Evolutionary conservation across 2,113 vertebrate species (phyloP).

Genomic region (Corythoichthys intestinalis): DNA sequence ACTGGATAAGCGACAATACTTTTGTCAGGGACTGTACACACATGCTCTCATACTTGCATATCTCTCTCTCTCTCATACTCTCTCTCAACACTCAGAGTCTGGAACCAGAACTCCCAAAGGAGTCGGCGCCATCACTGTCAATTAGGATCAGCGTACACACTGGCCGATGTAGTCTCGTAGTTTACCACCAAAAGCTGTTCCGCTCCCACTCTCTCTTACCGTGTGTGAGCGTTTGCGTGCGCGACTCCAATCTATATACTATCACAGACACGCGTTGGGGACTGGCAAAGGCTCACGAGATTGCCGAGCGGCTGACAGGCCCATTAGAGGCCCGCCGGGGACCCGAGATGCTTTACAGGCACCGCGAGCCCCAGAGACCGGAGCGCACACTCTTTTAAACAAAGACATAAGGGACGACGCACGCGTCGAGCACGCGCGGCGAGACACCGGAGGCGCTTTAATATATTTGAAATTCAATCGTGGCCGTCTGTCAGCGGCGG

Average conservation of each 20-base stretch:
- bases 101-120: slow-evolving; percentile 7
- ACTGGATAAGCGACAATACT: too few relatives aligned
- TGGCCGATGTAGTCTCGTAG: slow-evolving; percentile 21
- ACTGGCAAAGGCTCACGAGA: slow-evolving; percentile 52
- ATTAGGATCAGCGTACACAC: slow-evolving; percentile 50
- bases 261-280: slow-evolving; percentile 38
- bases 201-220: background rate
- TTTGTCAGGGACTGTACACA: background rate
- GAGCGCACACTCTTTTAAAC: background rate
- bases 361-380: slow-evolving; percentile 31
- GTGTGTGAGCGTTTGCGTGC: background rate
- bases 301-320: slow-evolving; percentile 40
- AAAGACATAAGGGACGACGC: slow-evolving; percentile 7
- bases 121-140: slow-evolving; percentile 48
- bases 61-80: background rate
- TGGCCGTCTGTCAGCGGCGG: slow-evolving; percentile 25
- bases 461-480: slow-evolving; percentile 48
- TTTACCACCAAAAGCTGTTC: slow-evolving; percentile 27
- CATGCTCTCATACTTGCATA: background rate
- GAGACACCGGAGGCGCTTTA: slow-evolving; percentile 44
- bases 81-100: background rate
- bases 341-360: slow-evolving; percentile 52
- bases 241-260: background rate
- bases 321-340: slow-evolving; percentile 59
- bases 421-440: slow-evolving; percentile 11